Conservation (phyloP, 2,888 invertebrate species). For the Agonopterix arenella region DNA sequence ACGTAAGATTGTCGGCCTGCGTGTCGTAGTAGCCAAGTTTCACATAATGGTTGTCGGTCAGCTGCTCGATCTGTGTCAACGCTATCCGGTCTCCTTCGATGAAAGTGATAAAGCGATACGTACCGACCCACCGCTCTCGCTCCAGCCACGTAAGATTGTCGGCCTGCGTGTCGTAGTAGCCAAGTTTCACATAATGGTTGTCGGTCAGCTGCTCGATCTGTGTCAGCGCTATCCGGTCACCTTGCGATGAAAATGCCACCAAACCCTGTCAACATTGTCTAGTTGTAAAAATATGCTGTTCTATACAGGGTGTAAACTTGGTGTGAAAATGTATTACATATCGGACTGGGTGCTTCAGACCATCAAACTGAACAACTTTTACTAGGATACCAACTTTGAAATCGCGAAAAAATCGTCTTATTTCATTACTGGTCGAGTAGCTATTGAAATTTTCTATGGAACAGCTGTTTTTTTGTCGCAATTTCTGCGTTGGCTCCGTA, state of each 20-base stretch:
- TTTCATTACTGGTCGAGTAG: no score
- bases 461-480: no score
- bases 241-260: constrained; percentile 98
- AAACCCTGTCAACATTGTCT: constrained; percentile 81
- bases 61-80: constrained; percentile 98
- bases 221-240: constrained; percentile 98
- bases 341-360: no score
- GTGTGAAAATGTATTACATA: no score
- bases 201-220: constrained; percentile 98
- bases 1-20: constrained; percentile 95
- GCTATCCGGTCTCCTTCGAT: constrained; percentile 98
- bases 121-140: constrained; percentile 93
- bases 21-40: constrained; percentile 98
- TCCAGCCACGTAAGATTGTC: constrained; percentile 97
- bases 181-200: constrained; percentile 95
- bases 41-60: constrained; percentile 95
- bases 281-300: no score
- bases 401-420: no score
- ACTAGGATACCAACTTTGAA: no score
- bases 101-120: constrained; percentile 83
- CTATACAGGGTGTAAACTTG: no score
- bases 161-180: constrained; percentile 96
- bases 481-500: no score
- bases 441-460: no score
- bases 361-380: no score